These are phyloP conservation scores for Myrmecophaga tridactyla DNA, from an alignment of 2,113 vertebrate species.

Conservation along the genomic window DNA sequence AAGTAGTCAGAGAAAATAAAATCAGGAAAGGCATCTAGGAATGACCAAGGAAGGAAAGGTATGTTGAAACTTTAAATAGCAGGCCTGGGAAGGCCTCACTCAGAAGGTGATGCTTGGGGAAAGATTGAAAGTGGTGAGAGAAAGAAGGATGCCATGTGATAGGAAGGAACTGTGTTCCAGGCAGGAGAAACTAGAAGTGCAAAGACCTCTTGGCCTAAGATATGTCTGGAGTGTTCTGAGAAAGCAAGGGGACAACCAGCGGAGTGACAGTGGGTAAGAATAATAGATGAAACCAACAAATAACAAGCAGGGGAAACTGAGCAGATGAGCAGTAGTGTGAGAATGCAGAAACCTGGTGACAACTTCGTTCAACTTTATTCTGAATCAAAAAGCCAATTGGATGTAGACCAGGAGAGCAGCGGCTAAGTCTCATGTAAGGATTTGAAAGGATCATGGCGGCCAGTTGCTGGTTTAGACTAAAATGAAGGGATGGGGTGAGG, in stretches of 20 bases:
- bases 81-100: neutral
- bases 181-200: neutral
- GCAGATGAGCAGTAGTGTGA: neutral
- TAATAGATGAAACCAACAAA: neutral
- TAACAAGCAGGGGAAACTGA: neutral
- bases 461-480: neutral
- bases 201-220: neutral
- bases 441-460: neutral
- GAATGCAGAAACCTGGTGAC: neutral
- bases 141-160: neutral
- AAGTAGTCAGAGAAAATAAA: neutral
- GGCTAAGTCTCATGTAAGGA: neutral
- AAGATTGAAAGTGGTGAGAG: neutral
- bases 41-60: neutral
- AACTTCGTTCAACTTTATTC: neutral
- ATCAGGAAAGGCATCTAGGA: neutral
- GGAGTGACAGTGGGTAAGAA: neutral
- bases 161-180: too few species aligned
- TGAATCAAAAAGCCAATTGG: neutral
- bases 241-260: neutral
- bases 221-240: neutral
- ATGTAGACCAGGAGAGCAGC: neutral
- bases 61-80: neutral
- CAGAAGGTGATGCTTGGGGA: neutral
- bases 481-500: neutral